phyloP scores from a whole-genome alignment of 2,113 vertebrate species.

The Boulengeromyrus knoepffleri region DNA sequence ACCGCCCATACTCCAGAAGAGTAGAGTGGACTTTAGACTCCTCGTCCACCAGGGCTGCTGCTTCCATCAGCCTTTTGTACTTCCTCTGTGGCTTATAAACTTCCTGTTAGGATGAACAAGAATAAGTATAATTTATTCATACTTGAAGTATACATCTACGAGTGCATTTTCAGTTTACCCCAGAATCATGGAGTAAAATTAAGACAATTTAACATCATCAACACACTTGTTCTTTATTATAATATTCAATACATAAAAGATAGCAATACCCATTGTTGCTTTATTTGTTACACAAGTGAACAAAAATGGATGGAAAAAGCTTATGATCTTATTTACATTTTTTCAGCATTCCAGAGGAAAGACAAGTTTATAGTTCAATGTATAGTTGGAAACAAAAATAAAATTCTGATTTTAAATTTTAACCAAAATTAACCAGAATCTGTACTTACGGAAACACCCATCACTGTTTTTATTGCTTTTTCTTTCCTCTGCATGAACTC shows the following conservation, averaged over 20 bases:
- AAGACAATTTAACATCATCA: not conserved
- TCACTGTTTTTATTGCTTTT: conserved; percentile 66
- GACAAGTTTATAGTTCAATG: not conserved
- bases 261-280: not conserved
- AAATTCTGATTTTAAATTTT: not conserved
- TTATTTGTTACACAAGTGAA: not conserved
- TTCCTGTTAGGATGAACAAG: conserved; percentile 57
- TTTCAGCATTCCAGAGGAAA: not conserved
- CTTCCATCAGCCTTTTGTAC: conserved; percentile 76
- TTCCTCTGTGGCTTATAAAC: conserved; percentile 88
- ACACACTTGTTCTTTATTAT: not conserved
- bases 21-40: conserved; percentile 91
- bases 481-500: conserved; percentile 78
- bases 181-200: not conserved
- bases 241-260: not conserved
- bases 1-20: conserved; percentile 91
- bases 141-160: not conserved
- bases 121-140: not conserved
- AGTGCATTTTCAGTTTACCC: not conserved
- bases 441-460: conserved; percentile 75
- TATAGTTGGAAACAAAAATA: not conserved
- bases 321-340: not conserved
- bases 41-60: conserved; percentile 78
- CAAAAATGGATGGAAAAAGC: not conserved
- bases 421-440: not conserved